Evolutionary conservation across 2,888 invertebrate genomes (phyloP), one percentile per base, ranked within the genome.

Genomic region (Blastobasis adustella): DNA sequence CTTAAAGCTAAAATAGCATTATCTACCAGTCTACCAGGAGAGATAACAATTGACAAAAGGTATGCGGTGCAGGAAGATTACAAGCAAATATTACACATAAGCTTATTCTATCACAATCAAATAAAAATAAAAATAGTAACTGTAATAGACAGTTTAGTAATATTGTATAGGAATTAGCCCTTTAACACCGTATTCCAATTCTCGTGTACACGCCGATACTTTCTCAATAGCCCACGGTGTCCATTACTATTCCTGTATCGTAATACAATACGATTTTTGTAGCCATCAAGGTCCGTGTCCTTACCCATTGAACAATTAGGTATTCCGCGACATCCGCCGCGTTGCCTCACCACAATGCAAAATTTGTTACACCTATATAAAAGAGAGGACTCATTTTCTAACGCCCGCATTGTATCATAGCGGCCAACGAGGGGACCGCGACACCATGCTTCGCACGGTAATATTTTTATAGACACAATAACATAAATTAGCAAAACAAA

Each of bases 291-390:
- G 87, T 79, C 75, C 80, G 69, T 71, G 82, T 83, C 83, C 83
- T 82, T 84, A 81, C 74, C 79, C 79, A 85, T 82, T 73, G 79
- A 54, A 81, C 74, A 74, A 87, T 88, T 88, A 85, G 74, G 87
- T 88, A 88, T 88, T 87, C 88, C 67, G 69, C 65, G 74, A 73
- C 82, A 80, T 74, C 76, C 76, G 62, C 79, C 55, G 62, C 74
- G 65, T 87, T 87, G 86, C 88, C 83, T 69, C 88, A 88, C 78
- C 61, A 70, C 71, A 69, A 87, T 87, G 85, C 84, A 85, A 86
- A 88, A 87, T 87, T 87, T 86, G 80, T 83, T 80, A 85, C 87
- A 85, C 84, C 85, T 84, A 81, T 87, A 88, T 88, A 88, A 82
- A 88, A 87, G 84, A 76, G 71, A 71, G 68, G 82, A 71, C 71